A percentile compares a stretch with the other conserved stretches of the same genome.
These are phyloP conservation scores for Salminus brasiliensis DNA, from an alignment of 2,113 vertebrate genomes.

Conservation along the genomic window DNA sequence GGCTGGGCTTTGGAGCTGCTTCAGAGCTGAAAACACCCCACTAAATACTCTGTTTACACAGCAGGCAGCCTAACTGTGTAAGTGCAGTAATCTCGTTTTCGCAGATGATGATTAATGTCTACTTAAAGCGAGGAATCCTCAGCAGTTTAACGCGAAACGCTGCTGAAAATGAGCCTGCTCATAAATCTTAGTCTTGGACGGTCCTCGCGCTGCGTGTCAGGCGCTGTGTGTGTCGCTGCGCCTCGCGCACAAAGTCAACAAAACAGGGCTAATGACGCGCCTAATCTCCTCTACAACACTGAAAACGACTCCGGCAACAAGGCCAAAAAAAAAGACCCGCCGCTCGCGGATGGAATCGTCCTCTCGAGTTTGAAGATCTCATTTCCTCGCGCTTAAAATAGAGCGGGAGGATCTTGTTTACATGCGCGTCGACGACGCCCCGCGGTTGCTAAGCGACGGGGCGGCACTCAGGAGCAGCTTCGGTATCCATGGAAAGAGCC, in stretches of 20 bases:
- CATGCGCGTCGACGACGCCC: constrained; percentile 14
- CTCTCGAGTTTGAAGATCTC: constrained; percentile 38
- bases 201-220: neutral
- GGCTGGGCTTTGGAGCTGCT: neutral
- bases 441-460: constrained; percentile 43
- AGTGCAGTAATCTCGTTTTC: neutral
- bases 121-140: neutral
- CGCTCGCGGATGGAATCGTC: neutral
- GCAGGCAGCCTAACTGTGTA: too few species aligned
- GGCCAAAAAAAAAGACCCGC: neutral
- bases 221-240: too few species aligned
- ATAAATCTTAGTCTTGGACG: neutral
- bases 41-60: neutral
- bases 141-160: neutral
- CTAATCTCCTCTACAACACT: too few species aligned
- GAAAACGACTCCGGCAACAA: neutral
- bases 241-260: constrained; percentile 24
- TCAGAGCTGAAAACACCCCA: neutral
- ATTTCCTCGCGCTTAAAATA: constrained; percentile 37
- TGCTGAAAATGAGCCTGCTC: neutral
- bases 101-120: neutral
- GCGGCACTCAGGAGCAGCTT: neutral
- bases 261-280: constrained; percentile 20
- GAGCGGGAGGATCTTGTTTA: constrained; percentile 23
- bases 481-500: neutral